phyloP scores from a whole-genome alignment of 53 echinoderm and acorn worm species.

The Hippasteria phrygiana region DNA sequence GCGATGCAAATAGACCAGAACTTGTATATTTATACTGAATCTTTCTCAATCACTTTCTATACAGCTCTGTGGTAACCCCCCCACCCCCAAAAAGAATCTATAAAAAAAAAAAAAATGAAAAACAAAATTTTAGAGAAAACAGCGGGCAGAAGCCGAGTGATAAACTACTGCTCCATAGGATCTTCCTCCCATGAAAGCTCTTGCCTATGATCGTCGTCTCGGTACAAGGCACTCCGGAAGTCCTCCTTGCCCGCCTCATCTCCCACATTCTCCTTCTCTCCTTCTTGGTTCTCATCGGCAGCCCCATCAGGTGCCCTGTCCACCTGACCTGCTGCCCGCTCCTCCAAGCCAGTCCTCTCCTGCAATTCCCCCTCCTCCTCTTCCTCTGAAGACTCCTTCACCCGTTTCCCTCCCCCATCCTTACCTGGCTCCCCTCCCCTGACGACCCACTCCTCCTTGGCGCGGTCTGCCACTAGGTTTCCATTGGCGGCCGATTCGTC shows the following conservation, averaged over 20 bases:
- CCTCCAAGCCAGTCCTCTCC: constrained; percentile 4
- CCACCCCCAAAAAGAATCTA: too few relatives aligned
- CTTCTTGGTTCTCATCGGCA: not conserved
- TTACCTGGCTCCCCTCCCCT: constrained; percentile 70
- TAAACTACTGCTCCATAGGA: constrained; percentile 58
- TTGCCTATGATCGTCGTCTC: constrained; percentile 33
- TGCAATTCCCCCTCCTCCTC: constrained; percentile 45
- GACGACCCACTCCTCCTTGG: constrained; percentile 17
- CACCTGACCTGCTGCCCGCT: not conserved
- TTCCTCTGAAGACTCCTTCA: not conserved
- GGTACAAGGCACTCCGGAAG: constrained; percentile 49
- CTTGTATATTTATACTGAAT: too few relatives aligned
- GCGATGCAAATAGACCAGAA: too few relatives aligned
- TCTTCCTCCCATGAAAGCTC: constrained; percentile 59
- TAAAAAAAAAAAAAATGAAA: too few relatives aligned
- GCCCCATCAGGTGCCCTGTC: not conserved
- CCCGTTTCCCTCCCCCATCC: constrained; percentile 65
- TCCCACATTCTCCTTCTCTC: constrained; percentile 17
- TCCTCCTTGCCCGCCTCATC: constrained; percentile 18
- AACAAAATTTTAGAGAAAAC: not conserved
- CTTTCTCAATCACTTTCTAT: too few relatives aligned
- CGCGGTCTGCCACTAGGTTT: not conserved
- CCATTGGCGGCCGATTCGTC: constrained; percentile 58
- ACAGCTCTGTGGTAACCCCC: too few relatives aligned
- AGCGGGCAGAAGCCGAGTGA: too few relatives aligned